These are phyloP conservation scores for Odontomachus brunneus DNA, from an alignment of 1,140 invertebrate species.

Conservation along the genomic window DNA sequence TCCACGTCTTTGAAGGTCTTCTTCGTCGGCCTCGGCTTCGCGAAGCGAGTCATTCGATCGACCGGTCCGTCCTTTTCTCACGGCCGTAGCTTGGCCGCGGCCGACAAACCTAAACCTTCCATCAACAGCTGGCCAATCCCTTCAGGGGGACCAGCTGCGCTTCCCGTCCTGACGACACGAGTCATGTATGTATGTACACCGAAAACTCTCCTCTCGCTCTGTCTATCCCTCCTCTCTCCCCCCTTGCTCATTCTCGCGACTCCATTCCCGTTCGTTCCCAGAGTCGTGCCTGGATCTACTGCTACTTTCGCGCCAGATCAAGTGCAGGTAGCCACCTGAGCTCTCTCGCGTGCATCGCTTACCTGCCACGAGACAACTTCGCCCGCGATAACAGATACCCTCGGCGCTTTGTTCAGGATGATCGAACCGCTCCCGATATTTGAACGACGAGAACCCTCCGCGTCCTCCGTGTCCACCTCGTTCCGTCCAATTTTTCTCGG, in stretches of 20 bases:
- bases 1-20: conserved; percentile 72
- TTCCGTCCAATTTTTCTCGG: not conserved
- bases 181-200: conserved; percentile 56
- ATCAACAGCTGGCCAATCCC: conserved; percentile 81
- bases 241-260: not conserved
- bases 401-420: too few species aligned
- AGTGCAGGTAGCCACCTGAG: not conserved
- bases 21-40: conserved; percentile 69
- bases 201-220: conserved; percentile 49
- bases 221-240: not conserved
- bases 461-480: not conserved
- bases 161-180: conserved; percentile 70
- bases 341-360: not conserved
- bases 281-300: not conserved
- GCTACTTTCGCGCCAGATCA: conserved; percentile 11
- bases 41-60: conserved; percentile 64
- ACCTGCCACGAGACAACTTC: not conserved
- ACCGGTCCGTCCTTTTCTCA: conserved; percentile 77
- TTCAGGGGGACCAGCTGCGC: conserved; percentile 77
- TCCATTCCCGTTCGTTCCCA: not conserved
- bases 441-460: not conserved
- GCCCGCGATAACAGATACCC: too few species aligned
- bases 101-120: conserved; percentile 78
- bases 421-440: too few species aligned
- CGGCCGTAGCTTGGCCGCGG: conserved; percentile 71